Evolutionary conservation across 2,888 invertebrate species (phyloP), one percentile per base, ranked within the genome.

Genomic region (Pammene aurita): DNA sequence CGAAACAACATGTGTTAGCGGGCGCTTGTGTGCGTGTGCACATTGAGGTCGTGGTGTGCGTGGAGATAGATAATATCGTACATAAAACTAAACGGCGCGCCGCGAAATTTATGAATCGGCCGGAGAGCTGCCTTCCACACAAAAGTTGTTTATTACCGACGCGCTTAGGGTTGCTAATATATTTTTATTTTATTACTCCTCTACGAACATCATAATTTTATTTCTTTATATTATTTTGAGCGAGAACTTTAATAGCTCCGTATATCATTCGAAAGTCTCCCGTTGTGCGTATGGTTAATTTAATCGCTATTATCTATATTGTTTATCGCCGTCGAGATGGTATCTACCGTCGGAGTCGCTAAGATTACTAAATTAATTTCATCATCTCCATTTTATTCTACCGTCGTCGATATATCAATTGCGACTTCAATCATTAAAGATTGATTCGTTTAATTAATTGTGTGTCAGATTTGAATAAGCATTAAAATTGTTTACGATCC

Each of bases 11-110:
- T 72, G 76, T 71, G 50, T 48, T 73, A 72, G 66, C 67, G 48
- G 42, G 63, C 71, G 72, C 70, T 70, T 77, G 74, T 77, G 75
- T 71, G 72, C 55, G 68, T 74, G 72, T 72, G 73, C 69, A 26
- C 73, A 67, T 60, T 71, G 66, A 11, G 66, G 54, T 57, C 66
- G 64, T 68, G 42, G 80, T 83, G 82, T 86, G 87, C 85, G 88
- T 87, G 86, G 81, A 82, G 84, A 87, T 87, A 89, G 89, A 89
- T 88, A 89, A 85, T 85, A 89, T 90, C 86, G 80, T 85, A 82
- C 85, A 87, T 88, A 89, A 88, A 90, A 89, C 89, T 88, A 89
- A 90, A 88, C 86, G 88, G 86, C 87, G 86, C 88, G 88, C 86
- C 80, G 85, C 82, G 80, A 87, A 89, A 90, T 91, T 91, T 92